Base-by-base conservation (phyloP, 2,888 invertebrate genomes). In the Meiosimyza platycephala region DNA sequence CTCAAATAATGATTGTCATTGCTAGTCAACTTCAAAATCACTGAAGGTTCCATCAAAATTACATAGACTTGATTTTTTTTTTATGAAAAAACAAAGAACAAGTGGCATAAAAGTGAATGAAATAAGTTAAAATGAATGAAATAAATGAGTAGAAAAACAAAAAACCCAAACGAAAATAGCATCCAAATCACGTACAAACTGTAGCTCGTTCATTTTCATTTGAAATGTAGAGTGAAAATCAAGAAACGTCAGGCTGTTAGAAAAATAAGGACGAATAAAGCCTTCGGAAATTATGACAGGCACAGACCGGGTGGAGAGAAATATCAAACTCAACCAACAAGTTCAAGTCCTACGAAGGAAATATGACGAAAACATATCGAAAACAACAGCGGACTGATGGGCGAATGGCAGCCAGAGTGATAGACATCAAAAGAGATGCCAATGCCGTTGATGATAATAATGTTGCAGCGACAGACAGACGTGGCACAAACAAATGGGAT, bases 361-460 rank as follows among this genome's bases (percentile, higher is more conserved):
- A 64, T 2, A 51, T 22, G 50, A 11, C 51, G 50, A 51, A 64
- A 64, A 51, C 51, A 51, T 51, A 64, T 51, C 51, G 22, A 64
- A 28, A 13, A 51, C 51, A 50, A n/a, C n/a, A 64, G 60, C 22
- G 40, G 5, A 13, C 3, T 55, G 40, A 54, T 50, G 57, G 59
- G 22, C 16, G 59, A 50, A 5, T 12, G 68, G 50, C 22, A 50
- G 6, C 12, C 12, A 28, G 48, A 51, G 68, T 59, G 59, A 69
- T 69, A 62, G 60, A 62, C 69, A 70, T 62, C 69, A 62, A 57
- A 51, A 40, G 40, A 9, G 40, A 40, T 40, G 40, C 40, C 40
- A 9, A 9, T 40, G 40, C 6, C 9, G 40, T 9, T 40, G 9
- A 7, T 52, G 51, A 51, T 69, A 60, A 70, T 70, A 60, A 52